A percentile compares a stretch with the other conserved stretches of the same genome.
These are phyloP conservation scores for Chinchilla lanigera DNA, from an alignment of 2,113 vertebrate species.

Conservation along the genomic window DNA sequence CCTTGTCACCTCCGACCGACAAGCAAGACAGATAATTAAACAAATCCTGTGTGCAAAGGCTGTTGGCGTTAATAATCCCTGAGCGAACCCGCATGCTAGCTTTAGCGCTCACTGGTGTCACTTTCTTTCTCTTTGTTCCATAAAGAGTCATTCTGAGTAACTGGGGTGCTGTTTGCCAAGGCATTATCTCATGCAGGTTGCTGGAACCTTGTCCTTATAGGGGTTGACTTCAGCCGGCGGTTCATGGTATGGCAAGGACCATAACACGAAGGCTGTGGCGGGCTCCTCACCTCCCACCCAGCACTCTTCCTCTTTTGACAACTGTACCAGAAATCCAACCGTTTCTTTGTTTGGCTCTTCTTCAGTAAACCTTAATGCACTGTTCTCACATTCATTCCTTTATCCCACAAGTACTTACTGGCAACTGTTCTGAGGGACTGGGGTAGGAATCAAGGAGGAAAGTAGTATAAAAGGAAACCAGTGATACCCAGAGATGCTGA, in stretches of 20 bases:
- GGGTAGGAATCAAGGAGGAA: neutral
- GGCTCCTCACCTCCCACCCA: neutral
- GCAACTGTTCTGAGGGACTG: neutral
- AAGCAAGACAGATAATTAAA: neutral
- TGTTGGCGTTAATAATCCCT: slow-evolving; percentile 37
- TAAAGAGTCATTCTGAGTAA: neutral
- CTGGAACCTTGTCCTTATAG: neutral
- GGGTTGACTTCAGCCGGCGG: neutral
- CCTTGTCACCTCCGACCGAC: slow-evolving; percentile 1
- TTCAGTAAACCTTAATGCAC: neutral
- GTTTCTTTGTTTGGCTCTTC: neutral
- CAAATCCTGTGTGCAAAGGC: slow-evolving; percentile 59
- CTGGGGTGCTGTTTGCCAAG: neutral
- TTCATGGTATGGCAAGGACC: neutral
- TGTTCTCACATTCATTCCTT: neutral
- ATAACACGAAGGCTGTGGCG: neutral
- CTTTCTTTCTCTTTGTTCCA: slow-evolving; percentile 51
- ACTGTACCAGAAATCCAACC: neutral
- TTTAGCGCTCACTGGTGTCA: neutral
- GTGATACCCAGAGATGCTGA: fast-evolving
- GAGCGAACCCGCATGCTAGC: neutral
- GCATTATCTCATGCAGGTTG: neutral
- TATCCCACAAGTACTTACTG: neutral
- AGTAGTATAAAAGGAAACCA: neutral
- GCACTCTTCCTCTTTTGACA: neutral